Evolutionary conservation across 2,888 invertebrate genomes (phyloP).

Genomic region (Morpho achilles): DNA sequence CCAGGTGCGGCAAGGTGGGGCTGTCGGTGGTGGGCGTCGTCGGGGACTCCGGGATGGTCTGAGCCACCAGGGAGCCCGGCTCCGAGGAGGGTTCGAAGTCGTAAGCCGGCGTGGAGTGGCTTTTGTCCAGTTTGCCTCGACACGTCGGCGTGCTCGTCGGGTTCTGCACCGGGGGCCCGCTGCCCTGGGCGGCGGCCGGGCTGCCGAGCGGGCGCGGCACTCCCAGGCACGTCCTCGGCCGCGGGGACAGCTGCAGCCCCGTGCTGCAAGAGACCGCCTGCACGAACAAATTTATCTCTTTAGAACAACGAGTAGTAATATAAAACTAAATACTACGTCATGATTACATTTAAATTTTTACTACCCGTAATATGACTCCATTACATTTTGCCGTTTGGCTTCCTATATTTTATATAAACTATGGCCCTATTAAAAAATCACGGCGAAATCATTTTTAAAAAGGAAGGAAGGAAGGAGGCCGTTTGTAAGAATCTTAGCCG

Average conservation of each 20-base stretch:
- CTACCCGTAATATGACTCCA: no score
- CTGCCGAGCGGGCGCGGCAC: conserved; percentile 42
- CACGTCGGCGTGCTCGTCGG: conserved; percentile 2
- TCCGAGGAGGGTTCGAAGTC: conserved; percentile 72
- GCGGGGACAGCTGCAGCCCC: conserved; percentile 83
- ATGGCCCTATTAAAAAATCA: no score
- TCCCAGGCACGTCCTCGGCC: conserved; percentile 83
- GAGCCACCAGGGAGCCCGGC: conserved; percentile 37
- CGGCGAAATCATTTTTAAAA: no score
- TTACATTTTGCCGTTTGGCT: no score
- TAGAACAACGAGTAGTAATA: conserved; percentile 77
- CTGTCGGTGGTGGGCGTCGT: conserved; percentile 62
- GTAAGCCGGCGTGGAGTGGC: conserved; percentile 90
- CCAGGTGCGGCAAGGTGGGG: conserved; percentile 40
- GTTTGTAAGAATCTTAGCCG: no score
- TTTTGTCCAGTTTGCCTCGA: conserved; percentile 84
- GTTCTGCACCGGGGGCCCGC: conserved; percentile 8
- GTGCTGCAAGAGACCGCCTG: conserved; percentile 87
- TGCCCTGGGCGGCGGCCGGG: background rate
- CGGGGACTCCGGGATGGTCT: conserved; percentile 60
- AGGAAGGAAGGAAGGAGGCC: no score
- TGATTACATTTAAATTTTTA: no score
- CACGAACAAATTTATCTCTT: conserved; percentile 79
- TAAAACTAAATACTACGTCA: no score
- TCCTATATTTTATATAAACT: no score